Percentiles rank a stretch among this genome's conserved stretches.
phyloP scores from a whole-genome alignment of 1,140 invertebrate species.

The Zaprionus kolodkinae region DNA sequence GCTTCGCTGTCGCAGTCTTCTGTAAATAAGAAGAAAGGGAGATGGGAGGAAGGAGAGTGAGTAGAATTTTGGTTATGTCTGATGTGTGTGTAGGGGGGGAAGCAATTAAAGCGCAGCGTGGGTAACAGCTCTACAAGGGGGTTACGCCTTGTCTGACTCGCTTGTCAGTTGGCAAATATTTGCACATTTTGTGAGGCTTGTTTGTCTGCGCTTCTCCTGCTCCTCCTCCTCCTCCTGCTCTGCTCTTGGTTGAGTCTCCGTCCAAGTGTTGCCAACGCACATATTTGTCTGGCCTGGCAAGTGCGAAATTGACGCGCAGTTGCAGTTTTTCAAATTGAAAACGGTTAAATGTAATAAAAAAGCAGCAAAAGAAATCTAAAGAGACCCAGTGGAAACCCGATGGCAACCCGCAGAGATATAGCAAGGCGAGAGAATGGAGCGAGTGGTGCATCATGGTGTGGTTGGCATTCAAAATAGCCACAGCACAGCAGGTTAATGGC shows the following conservation, averaged over 20 bases:
- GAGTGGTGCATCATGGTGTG: background rate
- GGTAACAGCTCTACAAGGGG: background rate
- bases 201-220: slow-evolving; percentile 37
- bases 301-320: slow-evolving; percentile 67
- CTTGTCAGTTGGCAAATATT: slow-evolving; percentile 65
- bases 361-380: background rate
- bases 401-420: background rate
- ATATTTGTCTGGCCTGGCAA: slow-evolving; percentile 44
- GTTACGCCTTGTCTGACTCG: slow-evolving; percentile 1
- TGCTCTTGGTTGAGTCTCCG: slow-evolving; percentile 35
- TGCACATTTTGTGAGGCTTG: slow-evolving; percentile 54
- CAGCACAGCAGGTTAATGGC: slow-evolving; percentile 69
- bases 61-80: background rate
- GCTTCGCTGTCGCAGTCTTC: slow-evolving; percentile 91
- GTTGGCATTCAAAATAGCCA: slow-evolving; percentile 55
- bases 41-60: too few species aligned
- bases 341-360: slow-evolving; percentile 63
- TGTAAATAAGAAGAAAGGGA: slow-evolving; percentile 85
- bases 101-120: slow-evolving; percentile 35
- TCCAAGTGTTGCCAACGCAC: slow-evolving; percentile 40
- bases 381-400: too few species aligned
- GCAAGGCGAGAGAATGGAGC: background rate
- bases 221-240: background rate
- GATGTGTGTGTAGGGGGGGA: background rate
- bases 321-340: slow-evolving; percentile 46